Percentiles rank a stretch among this genome's conserved stretches.
phyloP scores from a whole-genome alignment of 2,113 vertebrate species.

The Gopherus flavomarginatus region DNA sequence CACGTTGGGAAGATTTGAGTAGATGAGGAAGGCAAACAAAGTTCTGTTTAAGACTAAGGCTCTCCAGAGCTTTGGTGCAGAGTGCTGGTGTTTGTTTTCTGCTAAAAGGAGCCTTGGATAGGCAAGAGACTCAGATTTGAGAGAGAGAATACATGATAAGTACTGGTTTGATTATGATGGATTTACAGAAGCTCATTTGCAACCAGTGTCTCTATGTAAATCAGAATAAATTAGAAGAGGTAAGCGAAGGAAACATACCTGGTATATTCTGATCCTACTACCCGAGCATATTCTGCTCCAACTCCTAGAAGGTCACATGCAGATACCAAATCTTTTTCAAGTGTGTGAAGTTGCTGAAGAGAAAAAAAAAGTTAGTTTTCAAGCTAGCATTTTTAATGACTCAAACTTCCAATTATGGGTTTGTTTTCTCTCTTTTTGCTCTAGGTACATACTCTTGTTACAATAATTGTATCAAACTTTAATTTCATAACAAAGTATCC shows the following conservation, averaged over 20 bases:
- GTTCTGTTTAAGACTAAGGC: neutral
- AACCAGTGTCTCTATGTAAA: neutral
- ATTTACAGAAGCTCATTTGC: neutral
- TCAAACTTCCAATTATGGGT: accelerated
- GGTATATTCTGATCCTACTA: constrained; percentile 98
- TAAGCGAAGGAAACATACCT: constrained; percentile 73
- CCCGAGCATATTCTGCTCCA: constrained; percentile 94
- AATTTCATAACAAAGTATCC: no score
- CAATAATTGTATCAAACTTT: neutral
- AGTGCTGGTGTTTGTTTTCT: accelerated
- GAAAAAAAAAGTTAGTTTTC: accelerated
- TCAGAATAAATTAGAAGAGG: accelerated
- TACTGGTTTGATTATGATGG: accelerated
- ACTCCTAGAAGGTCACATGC: constrained; percentile 98
- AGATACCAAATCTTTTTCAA: constrained; percentile 97
- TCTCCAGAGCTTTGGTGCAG: accelerated
- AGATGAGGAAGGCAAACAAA: neutral
- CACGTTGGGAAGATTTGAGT: neutral
- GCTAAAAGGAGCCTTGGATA: neutral
- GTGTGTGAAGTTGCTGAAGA: constrained; percentile 94
- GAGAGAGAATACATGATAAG: neutral
- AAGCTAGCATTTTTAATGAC: accelerated
- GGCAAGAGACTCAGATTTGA: neutral
- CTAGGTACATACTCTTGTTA: accelerated
- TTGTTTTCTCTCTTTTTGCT: accelerated